Evolutionary conservation across 1,140 invertebrate species (phyloP).

Genomic region (Neodiprion lecontei): DNA sequence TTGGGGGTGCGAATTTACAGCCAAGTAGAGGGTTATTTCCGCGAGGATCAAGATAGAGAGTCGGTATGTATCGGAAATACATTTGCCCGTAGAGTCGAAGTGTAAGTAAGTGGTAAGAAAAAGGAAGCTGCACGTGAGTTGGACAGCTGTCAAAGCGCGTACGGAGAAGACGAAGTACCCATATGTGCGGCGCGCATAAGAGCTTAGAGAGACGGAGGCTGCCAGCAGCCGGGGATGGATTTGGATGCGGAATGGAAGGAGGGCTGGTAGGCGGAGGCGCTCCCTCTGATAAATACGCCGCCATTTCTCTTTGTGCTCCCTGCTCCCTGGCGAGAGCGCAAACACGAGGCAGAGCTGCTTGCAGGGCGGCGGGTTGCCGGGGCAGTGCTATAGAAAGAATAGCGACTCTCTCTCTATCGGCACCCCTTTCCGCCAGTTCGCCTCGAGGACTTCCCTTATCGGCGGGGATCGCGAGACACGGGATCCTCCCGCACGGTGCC

Average conservation of each 20-base stretch:
- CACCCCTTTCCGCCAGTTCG: background rate
- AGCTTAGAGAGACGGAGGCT: slow-evolving; percentile 44
- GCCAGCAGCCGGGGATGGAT: slow-evolving; percentile 26
- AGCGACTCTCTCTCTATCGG: background rate
- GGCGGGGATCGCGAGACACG: too few species aligned
- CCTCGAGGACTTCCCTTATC: too few species aligned
- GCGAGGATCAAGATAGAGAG: background rate
- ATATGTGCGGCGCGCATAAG: slow-evolving; percentile 46
- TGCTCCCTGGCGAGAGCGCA: slow-evolving; percentile 60
- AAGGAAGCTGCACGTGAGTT: slow-evolving; percentile 41
- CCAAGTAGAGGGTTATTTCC: background rate
- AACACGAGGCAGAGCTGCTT: slow-evolving; percentile 53
- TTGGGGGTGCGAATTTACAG: background rate
- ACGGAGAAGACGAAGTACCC: slow-evolving; percentile 43
- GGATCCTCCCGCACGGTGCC: too few species aligned
- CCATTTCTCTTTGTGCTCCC: slow-evolving; percentile 58
- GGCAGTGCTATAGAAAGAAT: background rate
- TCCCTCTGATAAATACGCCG: slow-evolving; percentile 56
- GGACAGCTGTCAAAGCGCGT: slow-evolving; percentile 46
- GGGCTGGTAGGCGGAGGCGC: slow-evolving; percentile 33
- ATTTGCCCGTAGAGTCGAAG: background rate
- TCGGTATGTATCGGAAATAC: background rate
- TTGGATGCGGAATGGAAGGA: slow-evolving; percentile 38
- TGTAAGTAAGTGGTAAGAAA: background rate
- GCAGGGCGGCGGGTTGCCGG: slow-evolving; percentile 4